phyloP scores from a whole-genome alignment of 2,888 invertebrate genomes.

The Cantharis rustica region DNA sequence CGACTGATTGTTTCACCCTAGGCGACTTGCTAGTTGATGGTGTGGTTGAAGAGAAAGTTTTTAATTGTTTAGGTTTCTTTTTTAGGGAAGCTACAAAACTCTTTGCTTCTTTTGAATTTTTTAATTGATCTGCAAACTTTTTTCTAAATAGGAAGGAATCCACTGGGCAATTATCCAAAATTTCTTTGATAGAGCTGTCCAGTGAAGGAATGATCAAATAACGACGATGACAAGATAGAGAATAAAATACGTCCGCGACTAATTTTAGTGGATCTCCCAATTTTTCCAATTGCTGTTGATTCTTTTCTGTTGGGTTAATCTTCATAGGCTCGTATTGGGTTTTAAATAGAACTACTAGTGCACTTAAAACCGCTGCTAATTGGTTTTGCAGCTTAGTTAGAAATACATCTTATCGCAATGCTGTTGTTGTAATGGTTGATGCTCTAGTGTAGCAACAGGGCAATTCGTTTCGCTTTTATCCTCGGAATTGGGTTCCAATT shows the following conservation, averaged over 20 bases:
- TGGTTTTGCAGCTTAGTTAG: too few species aligned
- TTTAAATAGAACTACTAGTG: too few species aligned
- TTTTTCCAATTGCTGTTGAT: conserved; percentile 2
- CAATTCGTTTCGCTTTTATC: too few species aligned
- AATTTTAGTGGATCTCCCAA: conserved; percentile 11
- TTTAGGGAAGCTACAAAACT: background rate
- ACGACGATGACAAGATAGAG: conserved; percentile 2
- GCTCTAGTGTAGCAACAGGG: too few species aligned
- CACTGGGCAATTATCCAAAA: background rate
- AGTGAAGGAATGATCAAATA: background rate
- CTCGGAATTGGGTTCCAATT: too few species aligned
- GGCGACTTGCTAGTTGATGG: too few species aligned
- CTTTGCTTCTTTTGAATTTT: background rate
- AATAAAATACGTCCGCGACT: conserved; percentile 12
- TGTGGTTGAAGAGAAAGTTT: background rate
- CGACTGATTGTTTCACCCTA: too few species aligned
- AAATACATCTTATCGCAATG: too few species aligned
- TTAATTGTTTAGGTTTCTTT: background rate
- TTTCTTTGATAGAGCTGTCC: background rate
- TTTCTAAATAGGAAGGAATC: background rate
- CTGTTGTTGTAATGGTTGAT: too few species aligned
- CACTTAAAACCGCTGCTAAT: too few species aligned
- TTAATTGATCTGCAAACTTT: background rate
- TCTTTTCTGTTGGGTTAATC: background rate
- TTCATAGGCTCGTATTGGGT: too few species aligned